Evolutionary conservation across 2,888 invertebrate species (phyloP).

Genomic region (Allacma fusca): DNA sequence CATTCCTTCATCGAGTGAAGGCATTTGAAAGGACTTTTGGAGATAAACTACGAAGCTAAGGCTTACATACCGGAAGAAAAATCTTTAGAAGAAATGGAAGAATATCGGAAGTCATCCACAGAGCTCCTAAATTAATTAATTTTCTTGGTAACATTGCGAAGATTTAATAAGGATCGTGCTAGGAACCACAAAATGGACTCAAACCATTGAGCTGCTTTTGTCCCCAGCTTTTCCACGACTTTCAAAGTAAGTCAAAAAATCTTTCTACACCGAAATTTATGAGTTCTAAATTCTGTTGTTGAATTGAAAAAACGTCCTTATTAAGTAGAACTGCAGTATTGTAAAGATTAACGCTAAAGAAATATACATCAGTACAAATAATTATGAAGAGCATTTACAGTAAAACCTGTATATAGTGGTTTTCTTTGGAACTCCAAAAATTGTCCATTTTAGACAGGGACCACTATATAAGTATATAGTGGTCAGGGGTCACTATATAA

Average conservation of each 20-base stretch:
- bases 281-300: no score
- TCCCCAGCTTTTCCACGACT: constrained; percentile 51
- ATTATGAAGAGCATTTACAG: no score
- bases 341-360: background rate
- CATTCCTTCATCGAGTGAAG: constrained; percentile 48
- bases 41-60: constrained; percentile 34
- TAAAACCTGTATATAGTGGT: no score
- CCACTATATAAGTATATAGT: no score
- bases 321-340: no score
- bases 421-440: no score
- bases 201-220: constrained; percentile 47
- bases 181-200: constrained; percentile 51
- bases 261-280: no score
- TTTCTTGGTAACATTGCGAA: constrained; percentile 50
- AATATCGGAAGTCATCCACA: constrained; percentile 43
- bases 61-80: constrained; percentile 45
- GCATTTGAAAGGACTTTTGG: constrained; percentile 49
- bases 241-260: constrained; percentile 51
- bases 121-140: no score
- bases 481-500: no score
- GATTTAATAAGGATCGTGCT: constrained; percentile 57
- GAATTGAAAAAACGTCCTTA: no score
- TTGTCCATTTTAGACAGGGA: no score
- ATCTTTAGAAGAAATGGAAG: constrained; percentile 50
- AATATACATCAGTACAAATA: no score